A percentile compares a stretch with the other conserved stretches of the same genome.
These are phyloP conservation scores for Tetragnatha versicolor DNA, from an alignment of 1,140 invertebrate genomes.

Conservation along the genomic window DNA sequence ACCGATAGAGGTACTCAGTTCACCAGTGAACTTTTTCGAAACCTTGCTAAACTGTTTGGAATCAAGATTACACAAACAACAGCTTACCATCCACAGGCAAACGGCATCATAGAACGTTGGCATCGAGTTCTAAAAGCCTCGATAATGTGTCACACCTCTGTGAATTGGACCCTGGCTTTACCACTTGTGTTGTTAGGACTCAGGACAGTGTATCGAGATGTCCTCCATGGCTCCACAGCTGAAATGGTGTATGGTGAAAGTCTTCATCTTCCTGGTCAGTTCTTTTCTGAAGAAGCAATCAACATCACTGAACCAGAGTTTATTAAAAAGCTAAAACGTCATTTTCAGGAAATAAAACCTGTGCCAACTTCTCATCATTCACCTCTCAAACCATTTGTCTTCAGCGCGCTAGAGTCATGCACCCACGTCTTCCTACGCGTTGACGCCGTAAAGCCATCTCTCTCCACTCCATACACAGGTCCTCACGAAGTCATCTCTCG, in stretches of 20 bases:
- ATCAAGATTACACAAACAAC: neutral
- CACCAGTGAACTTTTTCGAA: slow-evolving; percentile 58
- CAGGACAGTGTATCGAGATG: neutral
- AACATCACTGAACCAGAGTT: too few relatives aligned
- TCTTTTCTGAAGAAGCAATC: too few relatives aligned
- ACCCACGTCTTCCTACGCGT: too few relatives aligned
- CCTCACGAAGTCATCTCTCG: too few relatives aligned
- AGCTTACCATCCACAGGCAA: neutral
- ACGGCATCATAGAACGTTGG: neutral
- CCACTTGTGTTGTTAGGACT: neutral
- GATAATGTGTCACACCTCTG: neutral
- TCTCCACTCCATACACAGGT: too few relatives aligned
- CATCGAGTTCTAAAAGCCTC: neutral
- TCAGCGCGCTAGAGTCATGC: too few relatives aligned
- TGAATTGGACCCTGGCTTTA: neutral
- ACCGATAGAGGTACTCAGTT: slow-evolving; percentile 66
- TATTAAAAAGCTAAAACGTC: too few relatives aligned
- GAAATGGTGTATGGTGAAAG: neutral
- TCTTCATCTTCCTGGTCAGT: neutral
- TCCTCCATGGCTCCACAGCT: neutral
- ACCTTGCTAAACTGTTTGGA: slow-evolving; percentile 38
- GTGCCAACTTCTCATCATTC: too few relatives aligned
- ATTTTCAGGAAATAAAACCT: too few relatives aligned
- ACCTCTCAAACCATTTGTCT: too few relatives aligned
- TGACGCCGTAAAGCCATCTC: too few relatives aligned